These are phyloP conservation scores for Latrodectus hesperus DNA, from an alignment of 2,888 invertebrate species.

Conservation along the genomic window DNA sequence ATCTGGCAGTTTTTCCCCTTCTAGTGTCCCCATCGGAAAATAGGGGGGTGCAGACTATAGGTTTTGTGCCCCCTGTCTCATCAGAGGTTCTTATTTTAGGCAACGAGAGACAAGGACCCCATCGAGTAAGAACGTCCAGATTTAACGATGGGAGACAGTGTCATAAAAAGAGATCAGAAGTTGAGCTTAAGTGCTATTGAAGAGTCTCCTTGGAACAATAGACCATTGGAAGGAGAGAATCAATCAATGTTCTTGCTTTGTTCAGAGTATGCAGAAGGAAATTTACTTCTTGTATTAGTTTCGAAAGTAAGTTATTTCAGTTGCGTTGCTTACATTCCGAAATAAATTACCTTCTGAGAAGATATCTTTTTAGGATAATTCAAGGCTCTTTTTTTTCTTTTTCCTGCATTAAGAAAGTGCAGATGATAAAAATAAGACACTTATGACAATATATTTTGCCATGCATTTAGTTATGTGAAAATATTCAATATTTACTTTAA, in stretches of 20 bases:
- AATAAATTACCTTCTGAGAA: no score
- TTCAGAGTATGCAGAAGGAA: neutral
- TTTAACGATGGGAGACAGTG: conserved; percentile 20
- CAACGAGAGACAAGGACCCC: neutral
- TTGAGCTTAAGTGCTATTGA: conserved; percentile 27
- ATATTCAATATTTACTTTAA: no score
- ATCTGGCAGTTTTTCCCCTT: neutral
- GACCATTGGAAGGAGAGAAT: neutral
- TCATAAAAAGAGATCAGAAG: conserved; percentile 35
- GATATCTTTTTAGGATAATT: no score
- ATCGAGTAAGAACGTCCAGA: conserved; percentile 8
- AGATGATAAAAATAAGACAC: no score
- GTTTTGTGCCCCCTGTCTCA: conserved; percentile 15
- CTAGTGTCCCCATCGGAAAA: neutral
- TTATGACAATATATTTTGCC: no score
- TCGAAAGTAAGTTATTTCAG: no score
- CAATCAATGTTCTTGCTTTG: neutral
- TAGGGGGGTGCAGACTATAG: conserved; percentile 6
- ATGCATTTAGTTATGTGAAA: no score
- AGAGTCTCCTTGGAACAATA: neutral
- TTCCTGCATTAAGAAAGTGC: no score
- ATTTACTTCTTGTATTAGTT: no score
- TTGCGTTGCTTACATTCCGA: no score
- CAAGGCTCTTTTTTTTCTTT: no score
- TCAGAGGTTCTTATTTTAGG: conserved; percentile 23